Percentiles rank a stretch among this genome's conserved stretches.
Conservation (phyloP, 2,113 vertebrate species). For the Corythornis vintsioides region DNA sequence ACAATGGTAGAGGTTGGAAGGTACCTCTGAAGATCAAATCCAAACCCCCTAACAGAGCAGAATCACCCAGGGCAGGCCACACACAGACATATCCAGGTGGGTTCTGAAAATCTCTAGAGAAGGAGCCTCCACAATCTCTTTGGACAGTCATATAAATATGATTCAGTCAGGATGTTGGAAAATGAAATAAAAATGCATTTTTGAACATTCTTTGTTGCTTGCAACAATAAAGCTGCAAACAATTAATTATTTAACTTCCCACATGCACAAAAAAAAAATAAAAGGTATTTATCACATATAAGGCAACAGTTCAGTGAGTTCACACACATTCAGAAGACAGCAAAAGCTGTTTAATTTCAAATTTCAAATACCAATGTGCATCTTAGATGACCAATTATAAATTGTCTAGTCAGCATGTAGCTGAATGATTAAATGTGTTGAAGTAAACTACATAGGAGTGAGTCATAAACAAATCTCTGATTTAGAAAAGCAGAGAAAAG, state of each 20-base stretch:
- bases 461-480: neutral
- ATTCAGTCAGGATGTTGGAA: neutral
- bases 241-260: neutral
- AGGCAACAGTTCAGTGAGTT: neutral
- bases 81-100: no score
- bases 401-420: neutral
- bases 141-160: neutral
- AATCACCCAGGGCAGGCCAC: no score
- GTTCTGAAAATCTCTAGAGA: no score
- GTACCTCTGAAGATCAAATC: no score
- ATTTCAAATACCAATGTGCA: neutral
- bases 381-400: neutral
- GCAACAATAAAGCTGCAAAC: neutral
- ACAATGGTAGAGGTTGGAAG: no score
- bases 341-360: neutral
- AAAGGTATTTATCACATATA: neutral
- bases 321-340: neutral
- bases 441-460: neutral
- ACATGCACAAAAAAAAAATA: neutral
- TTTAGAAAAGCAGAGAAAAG: neutral
- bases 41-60: no score
- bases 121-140: no score
- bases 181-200: neutral
- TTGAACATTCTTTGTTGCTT: neutral
- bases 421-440: neutral